A percentile compares a stretch with the other conserved stretches of the same genome.
Conservation (phyloP, 2,113 vertebrate species). For the Engystomops pustulosus region DNA sequence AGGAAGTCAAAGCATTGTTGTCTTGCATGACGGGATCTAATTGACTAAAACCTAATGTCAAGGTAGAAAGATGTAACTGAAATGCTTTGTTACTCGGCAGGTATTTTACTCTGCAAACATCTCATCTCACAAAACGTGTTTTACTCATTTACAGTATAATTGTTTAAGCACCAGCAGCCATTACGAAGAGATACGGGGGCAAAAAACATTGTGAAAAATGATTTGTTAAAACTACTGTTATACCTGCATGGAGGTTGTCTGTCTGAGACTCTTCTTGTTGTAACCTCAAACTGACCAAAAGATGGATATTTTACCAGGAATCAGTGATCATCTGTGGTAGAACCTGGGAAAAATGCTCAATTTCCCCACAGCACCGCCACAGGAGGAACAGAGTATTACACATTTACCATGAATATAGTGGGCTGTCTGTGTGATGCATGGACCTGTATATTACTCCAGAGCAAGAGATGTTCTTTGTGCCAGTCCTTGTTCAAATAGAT, state of each 20-base stretch:
- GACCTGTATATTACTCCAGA: no score
- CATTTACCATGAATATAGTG: no score
- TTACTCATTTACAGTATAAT: neutral
- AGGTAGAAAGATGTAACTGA: slow-evolving; percentile 11
- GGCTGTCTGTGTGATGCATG: no score
- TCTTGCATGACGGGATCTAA: slow-evolving; percentile 32
- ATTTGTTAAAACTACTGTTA: no score
- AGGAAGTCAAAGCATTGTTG: slow-evolving; percentile 46
- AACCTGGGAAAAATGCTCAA: no score
- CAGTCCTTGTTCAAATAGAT: no score
- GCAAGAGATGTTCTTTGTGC: no score
- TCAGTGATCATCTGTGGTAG: no score
- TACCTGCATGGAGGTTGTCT: no score
- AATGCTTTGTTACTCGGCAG: slow-evolving; percentile 22
- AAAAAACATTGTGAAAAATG: neutral
- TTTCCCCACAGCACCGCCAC: neutral
- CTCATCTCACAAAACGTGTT: neutral
- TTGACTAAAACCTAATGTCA: slow-evolving; percentile 27
- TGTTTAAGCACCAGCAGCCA: neutral
- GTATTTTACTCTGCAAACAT: slow-evolving; percentile 26
- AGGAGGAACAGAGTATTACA: neutral
- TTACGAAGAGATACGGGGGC: neutral
- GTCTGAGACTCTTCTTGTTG: no score
- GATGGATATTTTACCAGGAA: no score
- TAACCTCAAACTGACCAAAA: no score